Evolutionary conservation across 2,888 invertebrate species (phyloP), one percentile per base, ranked within the genome.

Genomic region (Ptychoptera contaminata): DNA sequence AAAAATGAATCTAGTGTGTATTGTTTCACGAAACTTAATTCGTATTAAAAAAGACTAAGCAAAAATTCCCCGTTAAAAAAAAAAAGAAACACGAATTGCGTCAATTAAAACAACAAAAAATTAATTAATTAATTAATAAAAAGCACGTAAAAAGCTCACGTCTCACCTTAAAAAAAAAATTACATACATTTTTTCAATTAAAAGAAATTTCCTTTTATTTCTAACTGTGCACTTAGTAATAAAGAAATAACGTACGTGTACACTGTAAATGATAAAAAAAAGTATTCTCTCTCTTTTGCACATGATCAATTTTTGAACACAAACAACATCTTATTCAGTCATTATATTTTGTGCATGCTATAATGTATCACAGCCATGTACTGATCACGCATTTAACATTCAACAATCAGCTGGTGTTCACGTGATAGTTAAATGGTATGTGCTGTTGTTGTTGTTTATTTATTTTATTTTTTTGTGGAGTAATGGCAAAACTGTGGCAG

Each of bases 381-480:
- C 51, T 53, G 61, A 63, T 64, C 65, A 65, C 62, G 64, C 65
- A 63, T 56, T 54, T 54, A 56, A 56, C 63, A 65, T 64, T 70
- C 70, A 64, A 65, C 63, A 65, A 76, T 76, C 82, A 83, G 76
- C 72, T 77, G 67, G 65, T 66, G 78, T 74, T 74, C 86, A 87
- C 85, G 86, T 86, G 86, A 83, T 42, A 34, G 34, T 15, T 32
- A 32, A 16, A 32, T 40, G 32, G 16, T n/a, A 32, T 15, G 30
- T 32, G 16, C 32, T 42, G 32, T 9, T 32, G 32, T 32, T 32
- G 9, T 4, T 32, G 9, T 37, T 6, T 14, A 4, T 6, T 9
- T 39, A 39, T 23, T 23, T 37, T 37, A 6, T 37, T 37, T 37
- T 37, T 6, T 10, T 32, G 44, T 43, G 29, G 16, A 30, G 2